phyloP scores from a whole-genome alignment of 2,113 vertebrate species.

The Plecotus auritus region DNA sequence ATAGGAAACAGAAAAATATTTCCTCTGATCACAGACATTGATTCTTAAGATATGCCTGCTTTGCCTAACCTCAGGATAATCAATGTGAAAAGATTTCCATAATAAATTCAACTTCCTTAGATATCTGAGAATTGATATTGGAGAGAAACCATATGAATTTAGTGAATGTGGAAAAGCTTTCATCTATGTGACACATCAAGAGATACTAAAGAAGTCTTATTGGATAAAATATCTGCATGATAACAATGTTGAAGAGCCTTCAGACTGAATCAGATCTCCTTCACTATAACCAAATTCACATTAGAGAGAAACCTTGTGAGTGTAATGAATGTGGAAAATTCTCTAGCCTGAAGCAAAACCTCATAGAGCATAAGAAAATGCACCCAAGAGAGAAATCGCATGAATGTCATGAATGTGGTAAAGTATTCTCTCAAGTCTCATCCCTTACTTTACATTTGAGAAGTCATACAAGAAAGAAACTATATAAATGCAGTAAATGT shows the following conservation, averaged over 20 bases:
- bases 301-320: constrained; percentile 34
- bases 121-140: not conserved
- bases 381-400: constrained; percentile 52
- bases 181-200: not conserved
- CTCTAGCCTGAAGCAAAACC: constrained; percentile 44
- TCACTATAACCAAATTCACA: constrained; percentile 34
- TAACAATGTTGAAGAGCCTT: constrained; percentile 59
- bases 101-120: constrained; percentile 13
- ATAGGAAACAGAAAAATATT: not conserved
- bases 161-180: not conserved
- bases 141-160: not conserved
- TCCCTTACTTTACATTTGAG: constrained; percentile 72
- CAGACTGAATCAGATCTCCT: constrained; percentile 30
- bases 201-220: not conserved
- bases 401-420: constrained; percentile 66
- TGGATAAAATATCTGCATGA: not conserved
- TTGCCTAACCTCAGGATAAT: not conserved
- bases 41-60: not conserved
- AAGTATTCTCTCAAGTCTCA: constrained; percentile 59
- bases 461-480: constrained; percentile 62
- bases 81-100: not conserved
- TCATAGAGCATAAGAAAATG: constrained; percentile 17
- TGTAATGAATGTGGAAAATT: constrained; percentile 47
- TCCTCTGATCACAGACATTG: not conserved
- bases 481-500: constrained; percentile 70